Evolutionary conservation across 2,888 invertebrate species (phyloP).

Genomic region (Acanthosepion esculentum): DNA sequence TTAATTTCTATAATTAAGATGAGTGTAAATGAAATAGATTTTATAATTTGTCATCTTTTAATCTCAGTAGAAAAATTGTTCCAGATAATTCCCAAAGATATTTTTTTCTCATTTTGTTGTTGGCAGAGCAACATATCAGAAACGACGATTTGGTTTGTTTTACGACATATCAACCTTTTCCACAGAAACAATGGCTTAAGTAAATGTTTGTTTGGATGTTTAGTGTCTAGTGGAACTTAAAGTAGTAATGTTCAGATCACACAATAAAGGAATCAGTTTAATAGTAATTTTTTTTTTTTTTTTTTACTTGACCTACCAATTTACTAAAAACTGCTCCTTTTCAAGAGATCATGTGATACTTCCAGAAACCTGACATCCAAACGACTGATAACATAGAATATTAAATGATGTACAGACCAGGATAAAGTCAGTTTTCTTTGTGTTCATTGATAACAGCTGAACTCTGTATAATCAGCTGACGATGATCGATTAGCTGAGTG

Average conservation of each 20-base stretch:
- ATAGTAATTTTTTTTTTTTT: not conserved
- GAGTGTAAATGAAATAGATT: not conserved
- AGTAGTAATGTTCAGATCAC: not conserved
- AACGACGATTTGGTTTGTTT: not conserved
- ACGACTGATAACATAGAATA: not conserved
- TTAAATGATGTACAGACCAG: constrained; percentile 24
- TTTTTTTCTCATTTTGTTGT: not conserved
- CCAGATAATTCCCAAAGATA: not conserved
- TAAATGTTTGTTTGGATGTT: not conserved
- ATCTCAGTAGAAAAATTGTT: not conserved
- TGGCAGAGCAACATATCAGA: not conserved
- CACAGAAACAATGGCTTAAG: not conserved
- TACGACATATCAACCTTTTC: too few relatives aligned
- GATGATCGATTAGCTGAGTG: constrained; percentile 33
- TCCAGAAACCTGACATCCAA: not conserved
- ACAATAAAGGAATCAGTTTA: not conserved
- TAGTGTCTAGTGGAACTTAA: not conserved
- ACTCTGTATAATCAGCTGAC: not conserved
- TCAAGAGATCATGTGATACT: not conserved
- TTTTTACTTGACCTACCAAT: not conserved
- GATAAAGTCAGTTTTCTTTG: constrained; percentile 17
- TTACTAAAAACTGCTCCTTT: not conserved
- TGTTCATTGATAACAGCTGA: not conserved
- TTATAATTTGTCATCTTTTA: not conserved
- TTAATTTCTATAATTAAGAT: not conserved